These are phyloP conservation scores for Gallinago jamesoni DNA, from an alignment of 2,113 vertebrate species.

Conservation along the genomic window DNA sequence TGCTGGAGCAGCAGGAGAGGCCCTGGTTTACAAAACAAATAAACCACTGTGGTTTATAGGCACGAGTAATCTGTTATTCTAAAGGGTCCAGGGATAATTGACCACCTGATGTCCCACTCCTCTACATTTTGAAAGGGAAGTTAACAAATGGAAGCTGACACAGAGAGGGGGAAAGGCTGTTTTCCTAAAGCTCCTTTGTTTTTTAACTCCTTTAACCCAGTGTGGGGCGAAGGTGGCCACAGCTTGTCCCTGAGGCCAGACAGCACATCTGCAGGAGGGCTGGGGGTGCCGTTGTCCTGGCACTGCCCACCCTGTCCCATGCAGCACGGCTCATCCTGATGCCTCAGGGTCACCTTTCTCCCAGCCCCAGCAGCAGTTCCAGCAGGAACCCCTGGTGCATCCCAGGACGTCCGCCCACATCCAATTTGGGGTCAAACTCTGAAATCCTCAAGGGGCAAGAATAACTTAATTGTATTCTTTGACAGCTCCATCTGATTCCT, in stretches of 20 bases:
- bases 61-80: neutral
- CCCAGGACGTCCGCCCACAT: neutral
- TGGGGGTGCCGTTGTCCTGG: neutral
- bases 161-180: neutral
- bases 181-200: neutral
- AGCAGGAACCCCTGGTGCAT: rapidly evolving
- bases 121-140: neutral
- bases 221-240: neutral
- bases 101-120: neutral
- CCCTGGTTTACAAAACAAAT: constrained; percentile 25
- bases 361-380: neutral
- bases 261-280: neutral
- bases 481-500: neutral
- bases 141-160: neutral
- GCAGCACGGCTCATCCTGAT: rapidly evolving
- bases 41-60: neutral
- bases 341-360: neutral
- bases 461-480: neutral
- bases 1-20: neutral
- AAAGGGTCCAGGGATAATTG: neutral
- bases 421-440: neutral
- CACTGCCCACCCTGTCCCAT: neutral
- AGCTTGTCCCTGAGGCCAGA: rapidly evolving
- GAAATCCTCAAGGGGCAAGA: neutral
- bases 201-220: neutral